Conservation (phyloP, 2,113 vertebrate species). For the Dicrurus megarhynchus region DNA sequence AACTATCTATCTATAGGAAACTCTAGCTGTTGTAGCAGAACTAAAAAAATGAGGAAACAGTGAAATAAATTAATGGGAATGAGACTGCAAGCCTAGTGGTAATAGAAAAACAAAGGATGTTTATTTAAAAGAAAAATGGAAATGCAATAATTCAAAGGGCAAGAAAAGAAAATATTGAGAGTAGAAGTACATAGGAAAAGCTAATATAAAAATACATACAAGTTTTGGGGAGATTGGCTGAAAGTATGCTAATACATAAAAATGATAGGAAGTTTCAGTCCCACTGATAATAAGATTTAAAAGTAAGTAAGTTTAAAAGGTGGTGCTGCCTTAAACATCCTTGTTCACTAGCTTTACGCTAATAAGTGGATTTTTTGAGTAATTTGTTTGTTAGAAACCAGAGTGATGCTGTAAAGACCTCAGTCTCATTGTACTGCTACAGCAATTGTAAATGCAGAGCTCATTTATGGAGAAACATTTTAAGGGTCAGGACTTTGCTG, state of each 20-base stretch:
- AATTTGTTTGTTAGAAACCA: not conserved
- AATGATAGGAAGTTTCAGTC: not conserved
- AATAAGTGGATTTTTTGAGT: not conserved
- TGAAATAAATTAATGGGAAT: not conserved
- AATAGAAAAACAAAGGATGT: not conserved
- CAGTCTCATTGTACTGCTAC: fast-evolving
- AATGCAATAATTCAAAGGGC: not conserved
- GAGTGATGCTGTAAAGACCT: not conserved
- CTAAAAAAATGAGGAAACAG: not conserved
- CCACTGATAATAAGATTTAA: not conserved
- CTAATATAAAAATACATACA: not conserved
- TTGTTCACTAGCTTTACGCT: not conserved
- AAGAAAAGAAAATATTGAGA: not conserved
- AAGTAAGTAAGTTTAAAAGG: not conserved
- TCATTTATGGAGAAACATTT: not conserved
- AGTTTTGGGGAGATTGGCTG: not conserved
- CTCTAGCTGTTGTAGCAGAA: not conserved
- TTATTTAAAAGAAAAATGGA: not conserved
- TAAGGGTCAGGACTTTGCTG: not conserved
- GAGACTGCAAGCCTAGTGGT: not conserved
- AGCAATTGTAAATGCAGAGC: not conserved
- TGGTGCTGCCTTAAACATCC: not conserved
- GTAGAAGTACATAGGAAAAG: not conserved
- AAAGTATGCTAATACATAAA: not conserved
- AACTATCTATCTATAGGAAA: not conserved